Percentiles rank a stretch among this genome's conserved stretches.
Conservation (phyloP, 2,113 vertebrate genomes). For the Carassius gibelio region DNA sequence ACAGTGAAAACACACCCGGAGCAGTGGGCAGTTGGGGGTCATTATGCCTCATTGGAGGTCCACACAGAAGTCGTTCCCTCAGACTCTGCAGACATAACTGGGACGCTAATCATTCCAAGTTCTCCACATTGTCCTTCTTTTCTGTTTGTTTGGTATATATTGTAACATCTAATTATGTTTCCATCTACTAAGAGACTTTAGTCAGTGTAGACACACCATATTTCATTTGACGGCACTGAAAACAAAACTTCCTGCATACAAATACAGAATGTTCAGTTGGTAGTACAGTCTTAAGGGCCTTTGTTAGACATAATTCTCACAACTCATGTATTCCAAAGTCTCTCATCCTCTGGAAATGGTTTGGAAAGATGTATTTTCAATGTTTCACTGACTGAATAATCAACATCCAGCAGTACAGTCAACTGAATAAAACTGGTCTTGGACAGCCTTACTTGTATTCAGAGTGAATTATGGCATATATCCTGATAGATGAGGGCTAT, state of each 20-base stretch:
- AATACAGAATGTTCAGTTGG: too few species aligned
- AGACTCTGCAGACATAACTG: neutral
- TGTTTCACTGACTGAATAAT: neutral
- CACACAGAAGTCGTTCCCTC: neutral
- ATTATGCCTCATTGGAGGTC: conserved; percentile 23
- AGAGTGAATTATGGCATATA: neutral
- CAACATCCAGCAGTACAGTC: neutral
- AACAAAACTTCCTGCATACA: too few species aligned
- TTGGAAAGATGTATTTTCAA: neutral
- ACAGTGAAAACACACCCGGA: too few species aligned
- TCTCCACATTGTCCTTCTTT: neutral
- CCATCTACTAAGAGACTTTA: neutral
- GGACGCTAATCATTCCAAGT: neutral
- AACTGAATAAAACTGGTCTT: neutral
- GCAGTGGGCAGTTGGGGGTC: too few species aligned
- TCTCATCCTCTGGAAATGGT: too few species aligned
- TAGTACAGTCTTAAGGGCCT: too few species aligned
- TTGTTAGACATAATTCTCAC: neutral
- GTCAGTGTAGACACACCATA: neutral
- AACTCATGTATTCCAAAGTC: too few species aligned
- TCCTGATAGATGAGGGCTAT: neutral
- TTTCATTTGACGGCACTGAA: too few species aligned
- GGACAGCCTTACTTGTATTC: neutral
- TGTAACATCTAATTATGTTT: neutral
- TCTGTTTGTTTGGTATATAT: neutral